Evolutionary conservation across 1,140 invertebrate species (phyloP), one percentile per base, ranked within the genome.

Genomic region (Gyrodactylus salaris): DNA sequence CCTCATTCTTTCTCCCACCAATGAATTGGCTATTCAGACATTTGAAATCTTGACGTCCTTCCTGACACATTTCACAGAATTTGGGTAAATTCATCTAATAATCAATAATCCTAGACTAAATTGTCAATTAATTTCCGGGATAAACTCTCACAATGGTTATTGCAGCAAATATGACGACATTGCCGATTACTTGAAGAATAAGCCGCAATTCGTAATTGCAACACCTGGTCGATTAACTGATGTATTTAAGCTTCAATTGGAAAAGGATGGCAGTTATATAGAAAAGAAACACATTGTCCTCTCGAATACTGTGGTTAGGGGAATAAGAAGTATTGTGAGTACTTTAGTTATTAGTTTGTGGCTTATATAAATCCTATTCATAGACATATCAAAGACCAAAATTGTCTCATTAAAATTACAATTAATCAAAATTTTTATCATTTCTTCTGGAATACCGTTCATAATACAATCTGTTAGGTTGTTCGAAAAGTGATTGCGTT

Each of bases 21-120:
- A 89, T 77, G 90, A 94, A 81, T 78, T 94, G 24, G 89, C 90
- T 0, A 81, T 84, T 54, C 90, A 94, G 80, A 92, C 87, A 75
- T 84, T 84, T 77, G 84, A 69, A 73, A 69, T 73, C 22, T 25
- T 73, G 20, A 69, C 21, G n/a, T 23, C 23, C 20, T 69, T 27
- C 20, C 25, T 73, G 20, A 1, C 34, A 1, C 20, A 73, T 69
- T 73, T 71, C n/a, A 24, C 21, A 25, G n/a, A 20, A 71, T 1
- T 25, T 1, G 26, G 26, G 25, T 25, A 21, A 71, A 22, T 24
- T 71, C n/a, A n/a, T 54, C n/a, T 54, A 54, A n/a, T 54, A n/a
- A n/a, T 54, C 7, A 54, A 16, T 54, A 7, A 16, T n/a, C n/a
- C 7, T 54, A 54, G 34, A 16, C 34, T 54, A 16, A 54, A 54